Evolutionary conservation across 2,888 invertebrate species (phyloP), one percentile per base, ranked within the genome.

Genomic region (Drosophila stalkeri): DNA sequence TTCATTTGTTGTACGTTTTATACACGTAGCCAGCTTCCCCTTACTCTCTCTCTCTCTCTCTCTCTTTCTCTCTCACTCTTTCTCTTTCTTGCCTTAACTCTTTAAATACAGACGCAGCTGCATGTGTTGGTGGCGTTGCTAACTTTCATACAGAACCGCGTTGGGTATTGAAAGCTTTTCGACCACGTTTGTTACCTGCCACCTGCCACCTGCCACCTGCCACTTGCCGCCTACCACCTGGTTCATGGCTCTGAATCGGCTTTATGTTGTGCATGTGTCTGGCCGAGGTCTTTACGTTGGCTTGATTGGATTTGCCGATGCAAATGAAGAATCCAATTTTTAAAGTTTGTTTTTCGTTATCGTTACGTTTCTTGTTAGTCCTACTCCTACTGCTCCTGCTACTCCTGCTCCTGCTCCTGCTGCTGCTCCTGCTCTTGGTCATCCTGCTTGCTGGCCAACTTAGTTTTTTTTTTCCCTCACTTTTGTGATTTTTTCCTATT

Each of bases 281-380:
- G 89, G 86, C 63, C 66, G 76, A 57, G 88, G 82, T 89, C 86
- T 83, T 90, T 91, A 76, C 90, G 90, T 82, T 86, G 90, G 91
- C 90, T 90, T 90, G 90, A 90, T 90, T 91, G 91, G 91, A 90
- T 90, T 90, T 90, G 82, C 86, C 91, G 87, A 89, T 90, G 90
- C 91, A 90, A 90, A 91, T 90, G 91, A 90, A 87, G 90, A 90
- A 91, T 90, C 91, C 91, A 90, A 91, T 90, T 90, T 90, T 91
- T 90, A 82, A 90, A 91, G 91, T 91, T 90, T 90, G 91, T 91
- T 90, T 90, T 91, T 88, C 91, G 90, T 90, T 90, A 90, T 86
- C 88, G 82, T 81, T 82, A 79, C 86, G 82, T 72, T 81, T 79
- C 90, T 88, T 87, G 90, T 87, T 90, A 88, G 89, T 55, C 68